Percentiles rank a stretch among this genome's conserved stretches.
phyloP scores from a whole-genome alignment of 2,113 vertebrate species.

The Leucoraja erinaceus region DNA sequence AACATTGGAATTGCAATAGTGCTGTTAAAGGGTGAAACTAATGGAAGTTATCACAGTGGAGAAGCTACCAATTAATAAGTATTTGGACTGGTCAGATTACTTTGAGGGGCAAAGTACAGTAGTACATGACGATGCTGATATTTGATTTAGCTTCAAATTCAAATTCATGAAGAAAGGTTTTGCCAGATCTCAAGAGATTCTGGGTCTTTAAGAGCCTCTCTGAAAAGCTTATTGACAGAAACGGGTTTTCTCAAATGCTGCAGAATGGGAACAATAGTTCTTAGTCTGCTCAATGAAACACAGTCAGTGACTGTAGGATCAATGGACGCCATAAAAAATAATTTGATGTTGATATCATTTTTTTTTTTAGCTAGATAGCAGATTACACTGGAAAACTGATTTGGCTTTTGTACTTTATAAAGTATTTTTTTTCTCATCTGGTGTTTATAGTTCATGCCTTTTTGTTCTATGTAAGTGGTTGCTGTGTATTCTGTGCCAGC shows the following conservation, averaged over 20 bases:
- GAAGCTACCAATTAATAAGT: not conserved
- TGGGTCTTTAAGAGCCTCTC: not conserved
- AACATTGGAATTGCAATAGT: not conserved
- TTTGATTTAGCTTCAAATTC: not conserved
- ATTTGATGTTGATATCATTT: not conserved
- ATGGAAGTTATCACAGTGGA: not conserved
- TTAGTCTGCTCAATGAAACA: not conserved
- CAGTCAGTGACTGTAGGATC: not conserved
- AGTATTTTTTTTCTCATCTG: not conserved
- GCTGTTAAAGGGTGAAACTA: not conserved
- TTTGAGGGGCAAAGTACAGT: not conserved
- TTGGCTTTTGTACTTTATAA: not conserved
- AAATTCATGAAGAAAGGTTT: not conserved
- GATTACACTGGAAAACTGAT: constrained; percentile 4
- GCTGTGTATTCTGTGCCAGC: constrained; percentile 40
- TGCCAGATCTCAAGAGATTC: not conserved
- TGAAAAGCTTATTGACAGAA: constrained; percentile 7
- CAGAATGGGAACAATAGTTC: constrained; percentile 2
- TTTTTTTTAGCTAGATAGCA: not conserved
- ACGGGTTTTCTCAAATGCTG: not conserved
- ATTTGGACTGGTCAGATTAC: not conserved
- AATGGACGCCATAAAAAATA: not conserved
- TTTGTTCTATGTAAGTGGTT: constrained; percentile 4
- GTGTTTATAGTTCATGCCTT: constrained; percentile 18
- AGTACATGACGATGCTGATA: not conserved